phyloP scores from a whole-genome alignment of 2,113 vertebrate genomes.

The Corvus cornix region DNA sequence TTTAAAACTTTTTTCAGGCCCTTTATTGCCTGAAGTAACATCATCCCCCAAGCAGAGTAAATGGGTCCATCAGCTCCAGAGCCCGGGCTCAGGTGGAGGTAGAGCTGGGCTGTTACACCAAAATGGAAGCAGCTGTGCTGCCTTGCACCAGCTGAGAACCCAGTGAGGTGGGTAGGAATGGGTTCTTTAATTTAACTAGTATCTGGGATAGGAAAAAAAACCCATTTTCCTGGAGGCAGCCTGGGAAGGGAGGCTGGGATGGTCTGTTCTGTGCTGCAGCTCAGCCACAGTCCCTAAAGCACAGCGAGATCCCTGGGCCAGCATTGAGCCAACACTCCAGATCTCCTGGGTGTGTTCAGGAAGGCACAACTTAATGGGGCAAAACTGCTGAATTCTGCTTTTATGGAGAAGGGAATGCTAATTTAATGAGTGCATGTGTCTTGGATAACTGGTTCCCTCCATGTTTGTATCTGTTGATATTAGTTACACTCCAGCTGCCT shows the following conservation, averaged over 20 bases:
- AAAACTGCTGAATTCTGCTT: conserved; percentile 40
- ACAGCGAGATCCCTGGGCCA: neutral
- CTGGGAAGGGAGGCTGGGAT: neutral
- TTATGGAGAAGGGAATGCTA: neutral
- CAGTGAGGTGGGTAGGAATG: neutral
- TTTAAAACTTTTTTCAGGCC: neutral
- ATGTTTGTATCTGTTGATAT: neutral
- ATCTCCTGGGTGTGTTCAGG: neutral
- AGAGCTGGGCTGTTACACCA: neutral
- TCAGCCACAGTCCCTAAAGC: neutral
- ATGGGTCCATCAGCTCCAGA: neutral
- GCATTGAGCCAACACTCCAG: neutral
- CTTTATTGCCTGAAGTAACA: neutral
- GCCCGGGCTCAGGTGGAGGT: neutral
- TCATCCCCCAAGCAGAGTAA: neutral
- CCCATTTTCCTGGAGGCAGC: neutral
- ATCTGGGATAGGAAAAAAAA: neutral
- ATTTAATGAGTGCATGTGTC: neutral
- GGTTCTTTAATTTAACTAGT: neutral
- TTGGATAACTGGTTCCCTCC: neutral
- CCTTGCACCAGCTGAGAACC: conserved; percentile 6
- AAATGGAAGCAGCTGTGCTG: neutral
- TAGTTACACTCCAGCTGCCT: neutral
- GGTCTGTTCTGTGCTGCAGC: neutral
- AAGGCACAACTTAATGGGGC: conserved; percentile 16